Evolutionary conservation across 2,113 vertebrate species (phyloP), one percentile per base, ranked within the genome.

Genomic region (Steatornis caripensis): DNA sequence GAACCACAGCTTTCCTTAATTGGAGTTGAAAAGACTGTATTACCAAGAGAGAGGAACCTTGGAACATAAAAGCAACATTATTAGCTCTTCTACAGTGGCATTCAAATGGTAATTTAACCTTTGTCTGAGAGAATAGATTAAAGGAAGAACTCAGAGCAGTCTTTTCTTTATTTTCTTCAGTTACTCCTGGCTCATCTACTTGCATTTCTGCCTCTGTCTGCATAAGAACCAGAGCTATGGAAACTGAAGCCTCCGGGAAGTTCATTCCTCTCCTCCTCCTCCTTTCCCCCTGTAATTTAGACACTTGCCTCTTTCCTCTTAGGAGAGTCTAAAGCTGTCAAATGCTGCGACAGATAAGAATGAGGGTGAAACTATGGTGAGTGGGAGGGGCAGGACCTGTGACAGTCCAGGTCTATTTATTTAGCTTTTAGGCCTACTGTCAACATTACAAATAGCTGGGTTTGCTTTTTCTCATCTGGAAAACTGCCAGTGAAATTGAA

Each of bases 101-200:
- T 95, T 96, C 93, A 95, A 77, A 96, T 95, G 92, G 82, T 93
- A 97, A 97, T 92, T 60, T 86, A 95, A 87, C 68, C 77, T 77
- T 97, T 83, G 68, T 74, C 75, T 93, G 84, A 97, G 69, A 85
- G 55, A 93, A 46, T 12, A 66, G 75, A 93, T 95, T 91, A 92
- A 93, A 96, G 88, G 30, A 53, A 72, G 54, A 92, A 65, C 84
- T 74, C 55, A 66, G 53, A 68, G 89, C 76, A 86, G 60, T 41
- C 41, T 83, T 83, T 41, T 77, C 55, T 74, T 53, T 76, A 76
- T 78, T 64, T 93, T 80, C 55, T 87, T 86, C 85, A 65, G 78
- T 94, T 74, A 84, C 22, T 74, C 49, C 62, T 36, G 62, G 64
- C 53, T 93, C 60, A n/a, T 32, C 26, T 9, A 48, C 78, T 95